These are phyloP conservation scores for Coelopa pilipes DNA, from an alignment of 2,888 invertebrate genomes.

Conservation along the genomic window DNA sequence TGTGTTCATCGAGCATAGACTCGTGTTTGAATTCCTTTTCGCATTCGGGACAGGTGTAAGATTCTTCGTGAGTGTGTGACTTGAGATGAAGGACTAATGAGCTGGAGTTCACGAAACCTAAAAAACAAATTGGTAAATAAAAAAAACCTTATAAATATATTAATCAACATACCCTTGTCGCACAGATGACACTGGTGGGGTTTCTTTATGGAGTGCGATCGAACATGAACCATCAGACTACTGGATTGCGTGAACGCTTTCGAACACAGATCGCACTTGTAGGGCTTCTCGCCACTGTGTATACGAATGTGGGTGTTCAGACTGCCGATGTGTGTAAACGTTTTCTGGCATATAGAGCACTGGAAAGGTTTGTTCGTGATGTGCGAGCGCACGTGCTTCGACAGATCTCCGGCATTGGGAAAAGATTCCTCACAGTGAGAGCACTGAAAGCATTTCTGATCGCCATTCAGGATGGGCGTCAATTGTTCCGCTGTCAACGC, in stretches of 20 bases:
- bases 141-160: background rate
- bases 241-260: constrained; percentile 67
- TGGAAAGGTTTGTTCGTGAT: constrained; percentile 66
- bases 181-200: constrained; percentile 65
- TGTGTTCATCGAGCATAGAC: constrained; percentile 65
- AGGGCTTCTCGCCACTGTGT: constrained; percentile 66
- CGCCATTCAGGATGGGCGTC: constrained; percentile 46
- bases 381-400: constrained; percentile 66
- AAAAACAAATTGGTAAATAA: background rate
- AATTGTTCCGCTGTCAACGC: constrained; percentile 50
- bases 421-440: constrained; percentile 65
- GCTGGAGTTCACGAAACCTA: constrained; percentile 64
- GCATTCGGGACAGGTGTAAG: constrained; percentile 62
- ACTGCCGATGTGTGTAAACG: constrained; percentile 67
- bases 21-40: constrained; percentile 66
- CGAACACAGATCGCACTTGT: constrained; percentile 65
- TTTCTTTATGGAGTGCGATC: constrained; percentile 62
- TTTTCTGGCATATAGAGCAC: constrained; percentile 66
- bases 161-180: constrained; percentile 58
- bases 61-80: constrained; percentile 60
- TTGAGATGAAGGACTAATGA: constrained; percentile 63
- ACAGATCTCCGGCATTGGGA: constrained; percentile 66
- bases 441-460: constrained; percentile 63
- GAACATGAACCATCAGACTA: constrained; percentile 66
- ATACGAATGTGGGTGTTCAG: constrained; percentile 67